These are phyloP conservation scores for Discoglossus pictus DNA, from an alignment of 2,797 vertebrate genomes.

Conservation along the genomic window DNA sequence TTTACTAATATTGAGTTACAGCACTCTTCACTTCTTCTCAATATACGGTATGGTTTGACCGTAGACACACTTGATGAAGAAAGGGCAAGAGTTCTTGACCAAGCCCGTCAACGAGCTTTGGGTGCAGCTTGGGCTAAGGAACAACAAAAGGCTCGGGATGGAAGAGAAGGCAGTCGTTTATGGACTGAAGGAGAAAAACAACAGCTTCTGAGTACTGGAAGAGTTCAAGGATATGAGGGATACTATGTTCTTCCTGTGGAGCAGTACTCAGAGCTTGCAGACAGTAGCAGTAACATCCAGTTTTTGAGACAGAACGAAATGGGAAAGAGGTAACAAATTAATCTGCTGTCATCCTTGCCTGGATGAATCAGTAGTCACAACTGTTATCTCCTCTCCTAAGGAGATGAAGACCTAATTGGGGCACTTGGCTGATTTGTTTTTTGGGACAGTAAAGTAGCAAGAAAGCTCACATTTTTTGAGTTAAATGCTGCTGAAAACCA, in stretches of 20 bases:
- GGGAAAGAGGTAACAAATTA: conserved; percentile 98
- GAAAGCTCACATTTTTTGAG: conserved; percentile 87
- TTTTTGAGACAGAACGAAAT: conserved; percentile 99
- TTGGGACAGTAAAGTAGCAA: conserved; percentile 85
- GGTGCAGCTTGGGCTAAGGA: conserved; percentile 91
- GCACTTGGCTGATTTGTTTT: conserved; percentile 88
- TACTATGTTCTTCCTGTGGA: conserved; percentile 97
- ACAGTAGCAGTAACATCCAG: conserved; percentile 99
- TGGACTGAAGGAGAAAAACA: conserved; percentile 98
- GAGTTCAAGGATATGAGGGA: conserved; percentile 96
- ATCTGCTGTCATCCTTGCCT: conserved; percentile 73
- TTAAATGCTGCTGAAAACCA: conserved; percentile 85
- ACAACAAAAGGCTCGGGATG: conserved; percentile 89
- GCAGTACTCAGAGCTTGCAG: conserved; percentile 98
- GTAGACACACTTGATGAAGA: conserved; percentile 92
- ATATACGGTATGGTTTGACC: conserved; percentile 88
- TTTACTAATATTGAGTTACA: conserved; percentile 94
- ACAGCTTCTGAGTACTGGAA: conserved; percentile 90
- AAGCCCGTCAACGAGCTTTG: conserved; percentile 91
- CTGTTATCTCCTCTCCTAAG: conserved; percentile 87
- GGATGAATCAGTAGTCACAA: conserved; percentile 76
- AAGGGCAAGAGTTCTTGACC: conserved; percentile 88
- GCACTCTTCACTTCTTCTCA: conserved; percentile 82
- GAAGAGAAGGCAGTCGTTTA: conserved; percentile 90
- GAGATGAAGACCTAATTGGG: conserved; percentile 90